A percentile compares a stretch with the other conserved stretches of the same genome.
Conservation (phyloP, 30 jellyfish, hydroid and myxozoan genomes). For the Aurelia sp. region DNA sequence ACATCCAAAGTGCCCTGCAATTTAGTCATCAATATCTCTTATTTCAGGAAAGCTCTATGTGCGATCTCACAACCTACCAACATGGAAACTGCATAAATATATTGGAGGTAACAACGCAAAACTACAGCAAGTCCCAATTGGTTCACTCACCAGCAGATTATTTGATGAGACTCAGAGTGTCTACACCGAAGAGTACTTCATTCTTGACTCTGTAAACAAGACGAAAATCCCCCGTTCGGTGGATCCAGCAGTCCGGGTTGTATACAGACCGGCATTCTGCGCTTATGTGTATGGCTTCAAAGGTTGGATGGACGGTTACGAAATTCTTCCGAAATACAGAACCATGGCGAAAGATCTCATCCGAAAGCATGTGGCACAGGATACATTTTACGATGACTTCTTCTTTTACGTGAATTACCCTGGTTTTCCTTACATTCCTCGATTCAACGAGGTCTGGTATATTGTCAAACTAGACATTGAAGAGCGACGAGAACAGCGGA, state of each 20-base stretch:
- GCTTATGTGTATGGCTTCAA: slow-evolving; percentile 63
- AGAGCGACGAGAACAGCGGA: not conserved
- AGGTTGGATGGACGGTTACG: slow-evolving; percentile 56
- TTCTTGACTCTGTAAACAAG: slow-evolving; percentile 32
- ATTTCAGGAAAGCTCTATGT: slow-evolving; percentile 51
- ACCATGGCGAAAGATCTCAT: slow-evolving; percentile 29
- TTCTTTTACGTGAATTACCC: slow-evolving; percentile 63
- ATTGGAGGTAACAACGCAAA: slow-evolving; percentile 61
- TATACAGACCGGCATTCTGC: slow-evolving; percentile 57
- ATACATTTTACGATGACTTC: slow-evolving; percentile 45
- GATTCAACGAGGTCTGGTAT: slow-evolving; percentile 66
- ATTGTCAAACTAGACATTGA: slow-evolving; percentile 28
- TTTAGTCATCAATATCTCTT: not conserved
- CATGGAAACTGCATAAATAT: slow-evolving; percentile 57
- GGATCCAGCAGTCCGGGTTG: slow-evolving; percentile 52
- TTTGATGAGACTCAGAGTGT: slow-evolving; percentile 54
- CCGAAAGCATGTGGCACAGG: slow-evolving; percentile 5
- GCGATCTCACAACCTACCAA: slow-evolving; percentile 44
- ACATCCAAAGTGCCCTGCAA: too few species aligned
- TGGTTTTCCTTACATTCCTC: slow-evolving; percentile 23
- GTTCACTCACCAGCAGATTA: slow-evolving; percentile 38
- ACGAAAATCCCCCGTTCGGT: slow-evolving; percentile 48
- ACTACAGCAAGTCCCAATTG: slow-evolving; percentile 43
- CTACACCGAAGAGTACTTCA: slow-evolving; percentile 53
- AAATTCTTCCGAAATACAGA: slow-evolving; percentile 15